These are phyloP conservation scores for Astropecten irregularis DNA, from an alignment of 53 echinoderm and acorn worm genomes.

Conservation along the genomic window DNA sequence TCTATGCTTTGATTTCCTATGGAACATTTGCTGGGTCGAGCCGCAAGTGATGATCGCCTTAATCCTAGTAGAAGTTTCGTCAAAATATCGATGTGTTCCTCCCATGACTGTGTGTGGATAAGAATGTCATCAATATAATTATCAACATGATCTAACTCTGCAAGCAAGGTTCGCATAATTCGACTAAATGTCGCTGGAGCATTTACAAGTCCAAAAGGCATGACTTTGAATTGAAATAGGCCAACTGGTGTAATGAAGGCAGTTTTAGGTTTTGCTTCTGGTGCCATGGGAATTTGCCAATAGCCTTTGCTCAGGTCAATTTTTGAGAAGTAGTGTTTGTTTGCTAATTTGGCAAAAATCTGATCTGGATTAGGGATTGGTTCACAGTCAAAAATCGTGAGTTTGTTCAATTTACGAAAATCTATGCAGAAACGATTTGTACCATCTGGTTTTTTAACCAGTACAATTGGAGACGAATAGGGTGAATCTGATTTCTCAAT, in stretches of 20 bases:
- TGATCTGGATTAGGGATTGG: conserved; percentile 16
- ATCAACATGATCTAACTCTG: conserved; percentile 15
- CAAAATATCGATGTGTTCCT: background rate
- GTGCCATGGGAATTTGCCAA: conserved; percentile 54
- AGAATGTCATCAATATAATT: conserved; percentile 27
- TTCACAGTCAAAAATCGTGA: background rate
- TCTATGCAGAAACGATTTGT: background rate
- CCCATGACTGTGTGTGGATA: conserved; percentile 13
- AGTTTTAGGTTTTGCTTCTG: conserved; percentile 16
- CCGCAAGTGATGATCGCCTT: too few species aligned
- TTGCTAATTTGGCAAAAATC: conserved; percentile 29
- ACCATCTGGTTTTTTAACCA: conserved; percentile 4
- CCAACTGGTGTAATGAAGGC: conserved; percentile 21
- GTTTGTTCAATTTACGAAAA: background rate
- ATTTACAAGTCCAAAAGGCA: too few species aligned
- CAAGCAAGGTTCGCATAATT: conserved; percentile 34
- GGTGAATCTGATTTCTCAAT: background rate
- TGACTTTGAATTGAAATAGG: too few species aligned
- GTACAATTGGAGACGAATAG: background rate
- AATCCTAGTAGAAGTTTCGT: too few species aligned
- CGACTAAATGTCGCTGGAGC: conserved; percentile 48
- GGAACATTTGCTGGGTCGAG: conserved; percentile 4
- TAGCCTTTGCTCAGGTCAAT: conserved; percentile 30
- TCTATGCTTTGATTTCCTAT: conserved; percentile 51
- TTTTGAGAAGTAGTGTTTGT: conserved; percentile 10